These are phyloP conservation scores for Phalangium opilio DNA, from an alignment of 2,888 invertebrate species.

Conservation along the genomic window DNA sequence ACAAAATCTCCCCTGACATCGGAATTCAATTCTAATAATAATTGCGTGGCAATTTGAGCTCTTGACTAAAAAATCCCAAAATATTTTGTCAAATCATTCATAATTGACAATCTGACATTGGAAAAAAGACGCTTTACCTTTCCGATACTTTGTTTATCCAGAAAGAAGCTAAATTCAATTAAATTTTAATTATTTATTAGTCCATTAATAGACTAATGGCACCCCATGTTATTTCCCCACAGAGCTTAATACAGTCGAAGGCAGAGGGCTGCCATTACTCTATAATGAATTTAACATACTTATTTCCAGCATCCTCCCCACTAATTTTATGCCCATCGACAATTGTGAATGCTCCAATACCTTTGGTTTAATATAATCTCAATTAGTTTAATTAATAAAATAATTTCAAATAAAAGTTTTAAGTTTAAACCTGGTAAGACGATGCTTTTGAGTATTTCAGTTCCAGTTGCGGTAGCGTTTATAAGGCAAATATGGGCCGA, in stretches of 20 bases:
- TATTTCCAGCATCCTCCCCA: constrained; percentile 83
- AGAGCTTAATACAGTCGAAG: no score
- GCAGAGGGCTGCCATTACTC: no score
- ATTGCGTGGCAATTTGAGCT: constrained; percentile 64
- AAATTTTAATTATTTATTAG: background rate
- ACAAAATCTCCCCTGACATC: constrained; percentile 86
- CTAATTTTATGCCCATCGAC: constrained; percentile 74
- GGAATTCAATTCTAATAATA: constrained; percentile 74
- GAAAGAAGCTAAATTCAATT: constrained; percentile 55
- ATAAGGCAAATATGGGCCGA: constrained; percentile 78
- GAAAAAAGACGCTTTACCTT: constrained; percentile 30
- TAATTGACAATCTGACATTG: no score
- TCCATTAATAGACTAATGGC: no score
- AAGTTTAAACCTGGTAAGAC: constrained; percentile 71
- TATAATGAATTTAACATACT: constrained; percentile 43
- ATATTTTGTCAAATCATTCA: no score
- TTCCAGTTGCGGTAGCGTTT: constrained; percentile 82
- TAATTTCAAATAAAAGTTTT: no score
- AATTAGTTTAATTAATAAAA: no score
- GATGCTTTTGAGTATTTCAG: constrained; percentile 86
- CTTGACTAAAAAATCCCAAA: constrained; percentile 39
- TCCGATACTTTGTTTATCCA: constrained; percentile 65
- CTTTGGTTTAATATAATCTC: constrained; percentile 22
- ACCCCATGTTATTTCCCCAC: no score
- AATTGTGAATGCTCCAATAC: constrained; percentile 74